These are phyloP conservation scores for Drosophila multiciliata DNA, from an alignment of 2,888 invertebrate genomes.

Conservation along the genomic window DNA sequence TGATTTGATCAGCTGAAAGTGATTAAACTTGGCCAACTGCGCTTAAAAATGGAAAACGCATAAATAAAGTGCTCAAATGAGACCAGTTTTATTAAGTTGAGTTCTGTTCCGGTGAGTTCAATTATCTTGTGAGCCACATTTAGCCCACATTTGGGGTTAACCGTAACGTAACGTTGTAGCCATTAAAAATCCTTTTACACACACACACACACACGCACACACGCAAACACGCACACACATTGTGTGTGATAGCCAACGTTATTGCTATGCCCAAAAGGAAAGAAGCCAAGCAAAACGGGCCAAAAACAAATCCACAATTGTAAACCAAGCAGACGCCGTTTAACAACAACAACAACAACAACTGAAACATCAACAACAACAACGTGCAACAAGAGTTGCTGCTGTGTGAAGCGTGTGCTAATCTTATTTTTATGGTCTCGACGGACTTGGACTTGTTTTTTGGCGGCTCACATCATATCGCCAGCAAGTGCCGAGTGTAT, in stretches of 20 bases:
- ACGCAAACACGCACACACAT: slow-evolving; percentile 5
- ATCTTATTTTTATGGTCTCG: slow-evolving; percentile 80
- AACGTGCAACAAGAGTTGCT: slow-evolving; percentile 31
- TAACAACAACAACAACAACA: slow-evolving; percentile 13
- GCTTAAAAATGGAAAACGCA: slow-evolving; percentile 5
- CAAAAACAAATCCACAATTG: slow-evolving; percentile 33
- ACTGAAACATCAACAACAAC: slow-evolving; percentile 33
- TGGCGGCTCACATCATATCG: slow-evolving; percentile 34
- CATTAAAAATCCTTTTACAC: slow-evolving; percentile 51
- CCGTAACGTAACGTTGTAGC: slow-evolving; percentile 27
- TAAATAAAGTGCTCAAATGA: slow-evolving; percentile 3
- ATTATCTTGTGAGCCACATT: slow-evolving; percentile 16
- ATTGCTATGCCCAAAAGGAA: slow-evolving; percentile 44
- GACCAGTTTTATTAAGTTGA: not conserved
- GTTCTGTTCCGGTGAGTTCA: slow-evolving; percentile 4
- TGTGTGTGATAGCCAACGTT: slow-evolving; percentile 44
- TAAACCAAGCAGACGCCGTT: slow-evolving; percentile 40
- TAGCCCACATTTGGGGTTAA: slow-evolving; percentile 51
- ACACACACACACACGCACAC: not conserved
- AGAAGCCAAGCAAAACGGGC: slow-evolving; percentile 32
- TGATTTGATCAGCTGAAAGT: slow-evolving; percentile 25
- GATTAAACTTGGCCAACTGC: slow-evolving; percentile 14
- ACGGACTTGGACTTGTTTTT: slow-evolving; percentile 74
- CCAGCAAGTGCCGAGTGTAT: slow-evolving; percentile 51
- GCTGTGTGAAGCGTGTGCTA: slow-evolving; percentile 76